Evolutionary conservation across 1,140 invertebrate species (phyloP).

Genomic region (Aphidius gifuensis): DNA sequence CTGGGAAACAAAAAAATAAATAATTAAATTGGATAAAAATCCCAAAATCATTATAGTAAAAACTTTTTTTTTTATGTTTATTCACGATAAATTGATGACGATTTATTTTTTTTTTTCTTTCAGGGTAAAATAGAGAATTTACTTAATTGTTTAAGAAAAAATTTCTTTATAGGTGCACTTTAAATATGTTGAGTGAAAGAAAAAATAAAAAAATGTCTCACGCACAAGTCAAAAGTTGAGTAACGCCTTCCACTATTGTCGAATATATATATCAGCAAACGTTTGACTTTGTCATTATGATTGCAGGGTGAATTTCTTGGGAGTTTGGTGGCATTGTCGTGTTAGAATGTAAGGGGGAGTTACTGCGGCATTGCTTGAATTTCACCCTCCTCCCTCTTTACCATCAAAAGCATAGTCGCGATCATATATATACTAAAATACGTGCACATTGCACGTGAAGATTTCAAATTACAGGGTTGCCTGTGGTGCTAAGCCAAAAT

Average conservation of each 20-base stretch:
- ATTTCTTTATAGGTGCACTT: too few relatives aligned
- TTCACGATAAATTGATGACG: too few relatives aligned
- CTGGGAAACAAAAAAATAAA: too few relatives aligned
- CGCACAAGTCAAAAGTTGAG: conserved; percentile 17
- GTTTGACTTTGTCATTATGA: conserved; percentile 47
- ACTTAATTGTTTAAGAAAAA: not conserved
- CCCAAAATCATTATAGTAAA: too few relatives aligned
- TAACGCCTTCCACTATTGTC: conserved; percentile 37
- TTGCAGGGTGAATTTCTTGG: conserved; percentile 56
- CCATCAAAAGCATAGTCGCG: conserved; percentile 5
- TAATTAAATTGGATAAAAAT: too few relatives aligned
- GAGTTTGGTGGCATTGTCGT: conserved; percentile 51
- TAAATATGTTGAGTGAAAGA: too few relatives aligned
- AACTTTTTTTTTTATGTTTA: too few relatives aligned
- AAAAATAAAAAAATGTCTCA: too few relatives aligned
- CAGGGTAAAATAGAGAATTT: not conserved
- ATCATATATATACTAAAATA: conserved; percentile 5
- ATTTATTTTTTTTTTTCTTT: too few relatives aligned
- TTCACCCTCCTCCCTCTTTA: not conserved
- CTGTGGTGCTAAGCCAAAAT: conserved; percentile 13
- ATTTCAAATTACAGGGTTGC: conserved; percentile 49
- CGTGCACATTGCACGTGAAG: conserved; percentile 41
- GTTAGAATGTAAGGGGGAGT: conserved; percentile 46
- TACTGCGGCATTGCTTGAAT: conserved; percentile 40
- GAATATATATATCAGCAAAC: conserved; percentile 43